Conservation (phyloP, 2,888 invertebrate genomes). For the Athalia rosae region DNA sequence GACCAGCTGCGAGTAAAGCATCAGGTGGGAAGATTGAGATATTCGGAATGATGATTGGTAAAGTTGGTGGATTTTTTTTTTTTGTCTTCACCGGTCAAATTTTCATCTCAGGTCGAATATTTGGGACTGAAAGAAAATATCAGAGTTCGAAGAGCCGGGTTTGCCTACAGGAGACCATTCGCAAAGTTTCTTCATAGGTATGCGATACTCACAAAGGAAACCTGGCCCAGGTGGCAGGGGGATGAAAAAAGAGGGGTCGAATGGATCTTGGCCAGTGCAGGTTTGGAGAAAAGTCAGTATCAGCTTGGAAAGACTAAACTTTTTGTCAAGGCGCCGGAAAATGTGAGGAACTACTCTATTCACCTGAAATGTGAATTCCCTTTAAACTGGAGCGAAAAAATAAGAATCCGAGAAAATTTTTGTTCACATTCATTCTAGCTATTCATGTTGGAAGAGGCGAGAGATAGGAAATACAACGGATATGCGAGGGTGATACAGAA, state of each 20-base stretch:
- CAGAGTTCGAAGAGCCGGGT: constrained; percentile 81
- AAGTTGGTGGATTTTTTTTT: background rate
- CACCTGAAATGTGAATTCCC: too few relatives aligned
- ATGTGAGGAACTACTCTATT: constrained; percentile 67
- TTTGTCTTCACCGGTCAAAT: background rate
- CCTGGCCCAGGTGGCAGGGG: constrained; percentile 78
- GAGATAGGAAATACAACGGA: constrained; percentile 80
- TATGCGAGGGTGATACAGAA: constrained; percentile 81
- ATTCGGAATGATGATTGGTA: background rate
- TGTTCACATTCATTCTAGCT: constrained; percentile 71
- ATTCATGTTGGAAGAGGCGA: constrained; percentile 80
- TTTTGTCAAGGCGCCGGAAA: constrained; percentile 82
- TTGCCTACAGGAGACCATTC: constrained; percentile 79
- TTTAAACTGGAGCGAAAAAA: background rate
- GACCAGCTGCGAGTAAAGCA: constrained; percentile 80
- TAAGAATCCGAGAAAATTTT: background rate
- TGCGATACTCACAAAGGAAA: constrained; percentile 79
- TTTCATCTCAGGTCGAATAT: constrained; percentile 76
- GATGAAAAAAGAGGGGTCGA: constrained; percentile 74
- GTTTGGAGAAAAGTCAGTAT: constrained; percentile 79
- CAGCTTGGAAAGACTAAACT: constrained; percentile 81
- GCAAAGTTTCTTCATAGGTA: constrained; percentile 80
- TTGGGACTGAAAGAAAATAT: constrained; percentile 82
- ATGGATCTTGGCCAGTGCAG: constrained; percentile 76
- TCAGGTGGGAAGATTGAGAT: constrained; percentile 70